Evolutionary conservation across 2,797 vertebrate genomes (phyloP), one percentile per base, ranked within the genome.

Genomic region (Podargus strigoides): DNA sequence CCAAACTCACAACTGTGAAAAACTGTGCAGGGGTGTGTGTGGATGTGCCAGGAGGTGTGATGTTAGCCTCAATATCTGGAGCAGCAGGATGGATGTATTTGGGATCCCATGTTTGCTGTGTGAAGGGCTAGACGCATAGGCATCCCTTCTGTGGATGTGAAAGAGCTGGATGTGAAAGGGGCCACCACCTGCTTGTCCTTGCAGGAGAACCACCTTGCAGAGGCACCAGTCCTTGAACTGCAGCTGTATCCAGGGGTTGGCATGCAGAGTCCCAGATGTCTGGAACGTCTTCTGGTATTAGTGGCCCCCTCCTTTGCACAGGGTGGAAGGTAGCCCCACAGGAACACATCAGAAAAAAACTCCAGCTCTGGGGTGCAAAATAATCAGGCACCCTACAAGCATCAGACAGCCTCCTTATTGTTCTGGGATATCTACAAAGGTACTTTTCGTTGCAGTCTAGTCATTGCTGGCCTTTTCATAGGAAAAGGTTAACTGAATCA

Each of bases 401-500:
- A 59, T 10, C n/a, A 14, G 21, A 64, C 4, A 49, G 10, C 27
- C 3, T 56, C 30, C 50, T 23, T 42, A 2, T 8, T 1, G 1
- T 52, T 34, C n/a, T 36, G 22, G 21, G 8, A 8, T 14, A 59
- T 12, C 16, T 24, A 16, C 24, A 2, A 10, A n/a, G 36, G 18
- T 6, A 24, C 37, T 5, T 86, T 73, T 73, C 50, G 64, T 67
- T 3, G 3, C n/a, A 42, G 46, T 17, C 62, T n/a, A 47, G 55
- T 46, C 46, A 5, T 17, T 50, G 49, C 83, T 46, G 17, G 56
- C 9, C 15, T 89, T 62, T 28, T 69, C 20, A 2, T 1, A 47
- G 66, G 80, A 78, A 86, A 72, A 94, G 83, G 76, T 90, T 89
- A 95, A 85, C 58, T 32, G 30, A 90, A 67, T 70, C 12, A 87